A percentile compares a stretch with the other conserved stretches of the same genome.
These are phyloP conservation scores for Galeopsomyia nigrocyanea DNA, from an alignment of 2,888 invertebrate species.

Conservation along the genomic window DNA sequence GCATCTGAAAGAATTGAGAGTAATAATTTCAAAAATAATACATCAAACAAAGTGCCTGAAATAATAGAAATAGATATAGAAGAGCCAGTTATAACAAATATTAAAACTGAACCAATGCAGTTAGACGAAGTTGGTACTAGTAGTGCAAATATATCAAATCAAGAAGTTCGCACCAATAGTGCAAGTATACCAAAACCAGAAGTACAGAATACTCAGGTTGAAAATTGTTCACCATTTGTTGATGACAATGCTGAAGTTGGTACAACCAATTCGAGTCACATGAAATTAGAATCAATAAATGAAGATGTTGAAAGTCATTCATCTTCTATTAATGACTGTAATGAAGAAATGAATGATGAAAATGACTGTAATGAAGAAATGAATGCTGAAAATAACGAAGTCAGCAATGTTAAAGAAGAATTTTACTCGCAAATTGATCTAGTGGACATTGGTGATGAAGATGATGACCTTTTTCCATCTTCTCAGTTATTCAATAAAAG, in stretches of 20 bases:
- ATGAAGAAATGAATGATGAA: not conserved
- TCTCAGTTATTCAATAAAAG: conserved; percentile 71
- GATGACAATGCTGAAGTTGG: too few species aligned
- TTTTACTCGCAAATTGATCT: conserved; percentile 43
- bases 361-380: not conserved
- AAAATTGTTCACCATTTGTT: too few species aligned
- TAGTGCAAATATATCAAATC: too few species aligned
- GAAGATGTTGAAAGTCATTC: too few species aligned
- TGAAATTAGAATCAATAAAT: too few species aligned
- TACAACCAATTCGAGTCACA: too few species aligned
- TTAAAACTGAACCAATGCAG: conserved; percentile 21
- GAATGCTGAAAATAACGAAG: not conserved
- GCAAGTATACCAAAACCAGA: too few species aligned
- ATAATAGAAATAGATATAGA: not conserved
- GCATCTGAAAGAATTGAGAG: too few species aligned
- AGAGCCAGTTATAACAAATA: not conserved
- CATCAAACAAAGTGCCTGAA: not conserved
- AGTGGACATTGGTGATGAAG: conserved; percentile 60
- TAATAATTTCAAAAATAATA: not conserved
- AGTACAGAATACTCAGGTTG: too few species aligned
- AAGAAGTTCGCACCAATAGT: too few species aligned
- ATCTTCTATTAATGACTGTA: not conserved
- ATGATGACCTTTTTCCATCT: conserved; percentile 71
- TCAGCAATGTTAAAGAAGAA: conserved; percentile 26
- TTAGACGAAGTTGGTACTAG: too few species aligned